Conservation (phyloP, 2,888 invertebrate genomes). For the Willowsia nigromaculata region DNA sequence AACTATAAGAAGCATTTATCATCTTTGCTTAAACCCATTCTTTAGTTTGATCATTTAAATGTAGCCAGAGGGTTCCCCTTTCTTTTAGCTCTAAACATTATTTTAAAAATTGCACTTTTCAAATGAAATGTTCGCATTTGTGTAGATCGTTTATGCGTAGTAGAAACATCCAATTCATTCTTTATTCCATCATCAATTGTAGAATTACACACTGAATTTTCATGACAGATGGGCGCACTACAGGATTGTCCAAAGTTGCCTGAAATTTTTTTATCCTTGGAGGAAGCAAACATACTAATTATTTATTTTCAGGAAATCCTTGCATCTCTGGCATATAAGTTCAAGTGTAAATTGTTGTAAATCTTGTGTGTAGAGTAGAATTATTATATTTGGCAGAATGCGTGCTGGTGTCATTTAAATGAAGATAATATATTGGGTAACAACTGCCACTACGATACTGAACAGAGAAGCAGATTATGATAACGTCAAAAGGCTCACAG, state of each 20-base stretch:
- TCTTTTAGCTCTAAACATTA: too few relatives aligned
- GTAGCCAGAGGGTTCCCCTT: too few relatives aligned
- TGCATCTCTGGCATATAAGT: not conserved
- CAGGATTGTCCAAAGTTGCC: not conserved
- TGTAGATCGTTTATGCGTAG: too few relatives aligned
- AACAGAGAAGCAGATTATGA: slow-evolving; percentile 21
- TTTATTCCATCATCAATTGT: too few relatives aligned
- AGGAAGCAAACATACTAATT: not conserved
- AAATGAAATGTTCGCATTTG: too few relatives aligned
- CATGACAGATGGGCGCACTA: not conserved
- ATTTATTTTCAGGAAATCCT: not conserved
- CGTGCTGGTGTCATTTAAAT: not conserved
- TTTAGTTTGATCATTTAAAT: too few relatives aligned
- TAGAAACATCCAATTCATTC: too few relatives aligned
- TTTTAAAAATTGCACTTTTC: too few relatives aligned
- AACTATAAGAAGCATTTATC: too few relatives aligned
- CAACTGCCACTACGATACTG: not conserved
- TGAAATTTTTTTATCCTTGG: not conserved
- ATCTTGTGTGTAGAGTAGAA: not conserved
- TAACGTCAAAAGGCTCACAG: slow-evolving; percentile 1
- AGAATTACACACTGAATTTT: too few relatives aligned
- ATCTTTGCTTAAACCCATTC: too few relatives aligned
- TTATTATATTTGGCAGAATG: not conserved
- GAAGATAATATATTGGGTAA: slow-evolving; percentile 7
- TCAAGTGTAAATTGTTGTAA: not conserved